Evolutionary conservation across 2,888 invertebrate genomes (phyloP).

Genomic region (Ennomos fuscantarius): DNA sequence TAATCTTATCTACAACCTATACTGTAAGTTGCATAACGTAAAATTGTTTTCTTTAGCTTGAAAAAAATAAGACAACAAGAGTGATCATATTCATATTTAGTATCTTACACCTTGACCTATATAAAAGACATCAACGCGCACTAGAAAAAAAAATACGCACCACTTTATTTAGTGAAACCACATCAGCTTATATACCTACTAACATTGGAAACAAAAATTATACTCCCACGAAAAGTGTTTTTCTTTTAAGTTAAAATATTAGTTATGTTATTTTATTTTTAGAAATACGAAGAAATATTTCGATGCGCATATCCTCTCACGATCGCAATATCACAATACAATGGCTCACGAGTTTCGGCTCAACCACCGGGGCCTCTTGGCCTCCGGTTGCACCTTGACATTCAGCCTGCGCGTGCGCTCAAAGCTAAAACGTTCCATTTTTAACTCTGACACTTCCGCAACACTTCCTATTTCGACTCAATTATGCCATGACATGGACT

Average conservation of each 20-base stretch:
- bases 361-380: constrained; percentile 50
- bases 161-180: no score
- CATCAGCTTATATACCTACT: no score
- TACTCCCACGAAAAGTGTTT: no score
- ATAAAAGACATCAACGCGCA: constrained; percentile 46
- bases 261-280: not conserved
- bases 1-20: not conserved
- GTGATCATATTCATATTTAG: no score
- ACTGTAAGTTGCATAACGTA: not conserved
- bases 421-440: constrained; percentile 74
- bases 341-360: constrained; percentile 38
- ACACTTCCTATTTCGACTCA: constrained; percentile 67
- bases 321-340: constrained; percentile 30
- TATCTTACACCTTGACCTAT: constrained; percentile 4
- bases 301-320: constrained; percentile 22
- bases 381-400: constrained; percentile 76
- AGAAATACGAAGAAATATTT: not conserved
- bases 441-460: constrained; percentile 73
- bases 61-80: no score
- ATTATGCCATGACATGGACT: constrained; percentile 31
- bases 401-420: constrained; percentile 71
- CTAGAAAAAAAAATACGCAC: not conserved
- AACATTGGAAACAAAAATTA: no score
- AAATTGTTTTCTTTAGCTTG: no score
- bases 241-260: no score